Evolutionary conservation across 2,113 vertebrate species (phyloP).

Genomic region (Eudyptes chrysolophus): DNA sequence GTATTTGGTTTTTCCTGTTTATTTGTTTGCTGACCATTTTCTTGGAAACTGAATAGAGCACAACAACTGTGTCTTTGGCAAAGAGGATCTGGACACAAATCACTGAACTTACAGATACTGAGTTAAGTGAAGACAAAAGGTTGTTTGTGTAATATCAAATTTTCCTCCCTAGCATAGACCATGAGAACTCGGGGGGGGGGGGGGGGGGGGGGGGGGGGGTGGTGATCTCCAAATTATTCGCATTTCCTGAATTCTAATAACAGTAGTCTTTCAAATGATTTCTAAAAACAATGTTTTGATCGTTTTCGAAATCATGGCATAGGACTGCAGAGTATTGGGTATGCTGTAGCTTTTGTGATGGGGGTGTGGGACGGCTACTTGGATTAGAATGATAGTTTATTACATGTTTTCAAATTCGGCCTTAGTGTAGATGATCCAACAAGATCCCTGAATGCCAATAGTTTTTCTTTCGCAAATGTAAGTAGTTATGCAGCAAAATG

Average conservation of each 20-base stretch:
- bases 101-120: neutral
- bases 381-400: neutral
- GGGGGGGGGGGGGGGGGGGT: no score
- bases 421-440: neutral
- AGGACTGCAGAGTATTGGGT: neutral
- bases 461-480: neutral
- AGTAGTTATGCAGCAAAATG: neutral
- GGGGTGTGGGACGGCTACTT: neutral
- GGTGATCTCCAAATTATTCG: neutral
- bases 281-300: neutral
- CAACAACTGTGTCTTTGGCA: neutral
- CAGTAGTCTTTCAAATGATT: neutral
- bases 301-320: neutral
- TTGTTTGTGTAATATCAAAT: neutral
- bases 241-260: neutral
- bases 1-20: neutral
- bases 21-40: neutral
- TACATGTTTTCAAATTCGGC: neutral
- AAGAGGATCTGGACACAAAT: neutral
- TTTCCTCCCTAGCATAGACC: neutral
- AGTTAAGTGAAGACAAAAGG: neutral
- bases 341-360: neutral
- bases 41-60: neutral
- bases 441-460: neutral
- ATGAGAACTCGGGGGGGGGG: neutral